Evolutionary conservation across 2,888 invertebrate genomes (phyloP).

Genomic region (Idaea straminata): DNA sequence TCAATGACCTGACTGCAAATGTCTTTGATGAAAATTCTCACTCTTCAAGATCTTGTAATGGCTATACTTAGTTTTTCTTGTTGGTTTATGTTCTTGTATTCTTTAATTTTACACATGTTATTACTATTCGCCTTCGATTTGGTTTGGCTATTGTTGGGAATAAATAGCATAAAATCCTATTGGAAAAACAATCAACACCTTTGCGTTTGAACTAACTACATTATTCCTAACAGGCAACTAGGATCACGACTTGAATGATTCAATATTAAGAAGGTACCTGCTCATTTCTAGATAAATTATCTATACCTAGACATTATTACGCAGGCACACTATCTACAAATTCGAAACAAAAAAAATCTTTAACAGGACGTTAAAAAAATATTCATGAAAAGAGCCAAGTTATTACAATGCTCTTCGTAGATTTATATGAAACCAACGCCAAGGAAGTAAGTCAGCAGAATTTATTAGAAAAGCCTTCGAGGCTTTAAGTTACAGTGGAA

Average conservation of each 20-base stretch:
- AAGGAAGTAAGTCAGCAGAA: slow-evolving; percentile 13
- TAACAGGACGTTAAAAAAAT: slow-evolving; percentile 1
- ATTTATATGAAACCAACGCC: slow-evolving; percentile 10
- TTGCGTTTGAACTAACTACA: slow-evolving; percentile 1
- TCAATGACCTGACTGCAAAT: neutral
- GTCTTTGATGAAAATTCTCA: neutral
- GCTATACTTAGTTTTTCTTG: too few relatives aligned
- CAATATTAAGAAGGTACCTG: slow-evolving; percentile 14
- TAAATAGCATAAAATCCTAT: neutral
- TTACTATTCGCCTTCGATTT: too few relatives aligned
- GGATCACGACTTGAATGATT: slow-evolving; percentile 26
- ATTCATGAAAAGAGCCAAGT: neutral
- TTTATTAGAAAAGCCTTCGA: neutral
- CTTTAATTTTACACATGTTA: too few relatives aligned
- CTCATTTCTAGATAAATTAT: too few relatives aligned
- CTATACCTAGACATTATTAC: too few relatives aligned
- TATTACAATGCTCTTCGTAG: slow-evolving; percentile 4
- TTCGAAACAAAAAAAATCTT: neutral
- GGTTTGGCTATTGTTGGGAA: too few relatives aligned
- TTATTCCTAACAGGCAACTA: slow-evolving; percentile 18
- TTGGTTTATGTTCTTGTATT: too few relatives aligned
- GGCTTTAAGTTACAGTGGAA: neutral
- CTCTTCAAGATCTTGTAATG: too few relatives aligned
- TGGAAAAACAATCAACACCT: slow-evolving; percentile 1
- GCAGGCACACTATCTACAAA: slow-evolving; percentile 9